phyloP scores from a whole-genome alignment of 1,140 invertebrate genomes.

The Aradophagus sp. region DNA sequence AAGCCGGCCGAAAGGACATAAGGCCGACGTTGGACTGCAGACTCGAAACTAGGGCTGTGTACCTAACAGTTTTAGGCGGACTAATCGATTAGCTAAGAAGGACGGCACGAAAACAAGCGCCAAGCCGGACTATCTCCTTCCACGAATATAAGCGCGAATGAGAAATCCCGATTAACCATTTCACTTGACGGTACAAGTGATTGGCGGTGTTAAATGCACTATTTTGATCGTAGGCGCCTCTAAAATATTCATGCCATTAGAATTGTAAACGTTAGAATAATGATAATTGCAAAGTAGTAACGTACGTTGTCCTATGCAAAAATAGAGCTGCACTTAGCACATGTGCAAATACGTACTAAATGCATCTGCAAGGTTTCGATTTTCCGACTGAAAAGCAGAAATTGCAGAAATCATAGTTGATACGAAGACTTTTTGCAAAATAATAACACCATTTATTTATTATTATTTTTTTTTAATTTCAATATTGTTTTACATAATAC shows the following conservation, averaged over 20 bases:
- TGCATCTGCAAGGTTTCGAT: no score
- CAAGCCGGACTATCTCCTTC: conserved; percentile 36
- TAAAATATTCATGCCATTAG: conserved; percentile 46
- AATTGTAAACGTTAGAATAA: conserved; percentile 32
- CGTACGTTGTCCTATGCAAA: no score
- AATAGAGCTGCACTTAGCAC: neutral
- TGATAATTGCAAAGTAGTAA: no score
- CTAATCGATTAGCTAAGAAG: conserved; percentile 51
- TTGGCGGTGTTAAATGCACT: conserved; percentile 39
- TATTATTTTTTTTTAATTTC: no score
- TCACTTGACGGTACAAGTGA: conserved; percentile 36
- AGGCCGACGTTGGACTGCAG: conserved; percentile 39
- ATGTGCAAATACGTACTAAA: no score
- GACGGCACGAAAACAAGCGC: conserved; percentile 52
- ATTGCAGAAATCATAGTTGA: no score
- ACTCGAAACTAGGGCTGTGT: conserved; percentile 47
- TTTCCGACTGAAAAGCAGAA: no score
- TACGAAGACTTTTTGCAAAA: no score
- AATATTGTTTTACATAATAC: no score
- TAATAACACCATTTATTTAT: no score
- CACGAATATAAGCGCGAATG: conserved; percentile 37
- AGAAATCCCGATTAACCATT: conserved; percentile 34
- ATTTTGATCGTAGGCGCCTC: conserved; percentile 15
- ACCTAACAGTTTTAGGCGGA: conserved; percentile 39
- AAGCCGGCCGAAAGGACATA: conserved; percentile 43